These are phyloP conservation scores for Manacus vitellinus DNA, from an alignment of 2,113 vertebrate genomes.

Conservation along the genomic window DNA sequence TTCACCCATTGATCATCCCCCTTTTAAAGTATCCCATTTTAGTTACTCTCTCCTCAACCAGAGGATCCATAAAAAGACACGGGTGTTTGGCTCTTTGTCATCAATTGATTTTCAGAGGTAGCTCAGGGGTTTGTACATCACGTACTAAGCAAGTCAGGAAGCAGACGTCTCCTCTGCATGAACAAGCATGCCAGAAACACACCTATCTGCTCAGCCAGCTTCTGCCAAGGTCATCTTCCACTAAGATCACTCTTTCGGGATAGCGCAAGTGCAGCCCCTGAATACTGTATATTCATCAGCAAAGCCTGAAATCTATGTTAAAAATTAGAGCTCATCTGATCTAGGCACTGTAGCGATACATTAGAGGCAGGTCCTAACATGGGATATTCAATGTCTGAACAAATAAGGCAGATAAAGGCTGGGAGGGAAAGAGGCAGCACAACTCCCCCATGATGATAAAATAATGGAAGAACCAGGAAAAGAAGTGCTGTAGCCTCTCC, in stretches of 20 bases:
- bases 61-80: neutral
- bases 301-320: neutral
- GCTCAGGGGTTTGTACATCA: neutral
- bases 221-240: constrained; percentile 1
- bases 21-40: neutral
- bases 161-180: neutral
- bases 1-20: neutral
- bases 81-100: neutral
- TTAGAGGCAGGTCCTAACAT: neutral
- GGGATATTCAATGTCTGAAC: neutral
- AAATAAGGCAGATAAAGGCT: neutral
- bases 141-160: neutral
- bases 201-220: neutral
- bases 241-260: neutral
- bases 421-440: neutral
- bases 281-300: neutral
- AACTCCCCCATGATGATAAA: neutral
- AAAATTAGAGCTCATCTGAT: neutral
- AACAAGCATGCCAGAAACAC: neutral
- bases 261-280: neutral
- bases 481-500: neutral
- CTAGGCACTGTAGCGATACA: neutral
- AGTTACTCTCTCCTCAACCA: neutral
- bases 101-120: neutral
- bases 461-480: constrained; percentile 7